Evolutionary conservation across 2,888 invertebrate genomes (phyloP), one percentile per base, ranked within the genome.

Genomic region (Eretmocerus hayati): DNA sequence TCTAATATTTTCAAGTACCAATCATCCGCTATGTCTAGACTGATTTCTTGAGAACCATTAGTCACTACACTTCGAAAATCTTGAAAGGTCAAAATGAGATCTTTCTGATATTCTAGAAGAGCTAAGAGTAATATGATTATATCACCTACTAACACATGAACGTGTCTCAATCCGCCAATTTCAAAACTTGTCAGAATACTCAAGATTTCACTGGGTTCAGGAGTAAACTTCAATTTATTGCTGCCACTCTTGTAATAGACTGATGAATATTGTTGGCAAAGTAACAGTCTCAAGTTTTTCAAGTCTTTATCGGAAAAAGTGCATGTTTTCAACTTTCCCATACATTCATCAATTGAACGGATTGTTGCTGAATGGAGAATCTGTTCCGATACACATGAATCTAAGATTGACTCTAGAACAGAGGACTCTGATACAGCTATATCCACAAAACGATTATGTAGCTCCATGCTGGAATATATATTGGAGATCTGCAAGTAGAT

Each of bases 381-480:
- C 4, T 42, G 44, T 41, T 9, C 31, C 15, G 16, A 9, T 26
- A 16, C 3, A 33, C 32, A 5, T 23, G 20, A n/a, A 32, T n/a
- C 15, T 21, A 3, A 19, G 39, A 56, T n/a, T 11, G 55, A 47
- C 32, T 59, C 51, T 4, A 66, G 45, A 22, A 62, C 33, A 9
- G 58, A 52, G 3, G 60, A 26, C 9, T 61, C 59, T 5, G 51
- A 30, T 32, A 53, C 57, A 8, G 60, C 47, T 6, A 56, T 36
- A 9, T 49, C 51, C 23, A 56, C 37, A 30, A 61, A 66, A 38
- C 54, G 56, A 37, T 63, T 21, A 33, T 67, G 66, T n/a, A 60
- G 32, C 41, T 65, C 61, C 66, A 67, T 65, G 23, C 26, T 52
- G 19, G 21, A 38, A 11, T 26, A 26, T 11, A 26, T 6, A 9